Base-by-base conservation (phyloP, 1,140 invertebrate species). In the Drosophila guanche region DNA sequence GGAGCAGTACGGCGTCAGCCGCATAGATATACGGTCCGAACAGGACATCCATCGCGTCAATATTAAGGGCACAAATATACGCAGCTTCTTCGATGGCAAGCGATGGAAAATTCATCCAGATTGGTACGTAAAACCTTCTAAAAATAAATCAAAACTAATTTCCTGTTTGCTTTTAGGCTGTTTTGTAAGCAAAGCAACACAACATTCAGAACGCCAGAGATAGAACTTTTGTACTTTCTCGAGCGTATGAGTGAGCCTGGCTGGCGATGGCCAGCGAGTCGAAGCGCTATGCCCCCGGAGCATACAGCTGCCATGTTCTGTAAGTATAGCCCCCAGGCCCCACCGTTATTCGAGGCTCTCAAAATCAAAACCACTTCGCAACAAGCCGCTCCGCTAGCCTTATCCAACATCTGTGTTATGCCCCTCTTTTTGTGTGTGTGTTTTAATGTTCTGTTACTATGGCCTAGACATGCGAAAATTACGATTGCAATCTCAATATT, bases 81-180 rank as follows among this genome's bases (percentile, higher is more conserved):
- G 94, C 91, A 92, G 95, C 88, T 95, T 94, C 91, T 96, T 96
- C 90, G 92, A 92, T 76, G 94, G 94, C 67, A 93, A 93, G 59
- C 95, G 96, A 81, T 98, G 97, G 97, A 96, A 94, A 90, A 94
- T 98, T 40, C 97, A 98, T 93, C 97, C 97, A 46, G 95, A 97
- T 79, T 98, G 97, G 97, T n/a, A n/a, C n/a, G n/a, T n/a, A n/a
- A n/a, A n/a, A n/a, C n/a, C n/a, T n/a, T n/a, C n/a, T n/a, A n/a
- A n/a, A n/a, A n/a, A n/a, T n/a, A n/a, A n/a, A n/a, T n/a, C n/a
- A n/a, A n/a, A n/a, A n/a, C n/a, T n/a, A n/a, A n/a, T n/a, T n/a
- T 20, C 41, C 50, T 53, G 23, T 60, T 51, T 43, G 6, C 14
- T 45, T 79, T 33, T 40, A 94, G 93, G 93, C 70, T 94, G 40